A percentile compares a stretch with the other conserved stretches of the same genome.
phyloP scores from a whole-genome alignment of 1,140 invertebrate genomes.

The Brachionus asplanchnoidis region DNA sequence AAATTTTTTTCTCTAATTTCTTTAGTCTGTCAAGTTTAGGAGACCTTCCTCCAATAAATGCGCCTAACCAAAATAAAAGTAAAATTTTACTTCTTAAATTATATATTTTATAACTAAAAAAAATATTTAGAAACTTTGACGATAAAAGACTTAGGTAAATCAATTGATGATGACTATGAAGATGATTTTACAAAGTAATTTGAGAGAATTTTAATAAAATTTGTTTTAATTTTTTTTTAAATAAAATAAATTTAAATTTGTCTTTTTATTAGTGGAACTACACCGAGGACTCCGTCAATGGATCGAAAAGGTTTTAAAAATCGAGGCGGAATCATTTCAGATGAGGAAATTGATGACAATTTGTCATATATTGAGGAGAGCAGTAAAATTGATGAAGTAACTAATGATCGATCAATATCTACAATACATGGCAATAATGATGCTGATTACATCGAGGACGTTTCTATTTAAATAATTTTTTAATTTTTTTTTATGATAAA shows the following conservation, averaged over 20 bases:
- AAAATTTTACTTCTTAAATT: background rate
- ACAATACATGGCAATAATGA: slow-evolving; percentile 22
- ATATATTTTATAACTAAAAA: background rate
- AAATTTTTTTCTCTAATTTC: too few species aligned
- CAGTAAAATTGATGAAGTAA: slow-evolving; percentile 38
- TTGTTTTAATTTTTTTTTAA: too few species aligned
- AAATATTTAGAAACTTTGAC: background rate
- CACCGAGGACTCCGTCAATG: slow-evolving; percentile 6
- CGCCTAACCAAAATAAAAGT: background rate
- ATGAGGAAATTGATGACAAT: slow-evolving; percentile 35
- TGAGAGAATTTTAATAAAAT: background rate
- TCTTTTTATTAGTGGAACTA: background rate
- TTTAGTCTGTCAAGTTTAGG: background rate
- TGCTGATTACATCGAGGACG: slow-evolving; percentile 36
- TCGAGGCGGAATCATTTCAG: background rate
- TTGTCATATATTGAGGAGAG: slow-evolving; percentile 25
- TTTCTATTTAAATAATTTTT: slow-evolving; percentile 34
- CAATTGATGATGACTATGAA: slow-evolving; percentile 12
- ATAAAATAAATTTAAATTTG: background rate
- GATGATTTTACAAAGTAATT: slow-evolving; percentile 26
- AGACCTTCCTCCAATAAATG: background rate
- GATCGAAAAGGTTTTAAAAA: background rate
- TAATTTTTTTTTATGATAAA: background rate
- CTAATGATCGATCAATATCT: slow-evolving; percentile 30
- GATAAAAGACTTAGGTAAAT: slow-evolving; percentile 4